A percentile compares a stretch with the other conserved stretches of the same genome.
phyloP scores from a whole-genome alignment of 1,140 invertebrate species.

The Ostrea edulis region DNA sequence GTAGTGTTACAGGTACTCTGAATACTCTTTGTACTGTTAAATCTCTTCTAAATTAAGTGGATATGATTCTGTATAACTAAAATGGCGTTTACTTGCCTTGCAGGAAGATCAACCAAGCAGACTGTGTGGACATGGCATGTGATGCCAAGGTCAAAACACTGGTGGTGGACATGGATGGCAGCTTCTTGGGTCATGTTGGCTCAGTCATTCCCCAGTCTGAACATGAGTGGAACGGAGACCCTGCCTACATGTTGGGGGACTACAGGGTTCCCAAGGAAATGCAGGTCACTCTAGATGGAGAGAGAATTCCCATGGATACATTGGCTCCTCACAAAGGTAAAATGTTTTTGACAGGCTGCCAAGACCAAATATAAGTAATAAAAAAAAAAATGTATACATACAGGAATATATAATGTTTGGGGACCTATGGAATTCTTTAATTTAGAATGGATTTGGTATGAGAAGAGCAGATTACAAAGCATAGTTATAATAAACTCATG shows the following conservation, averaged over 20 bases:
- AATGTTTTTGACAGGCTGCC: too few relatives aligned
- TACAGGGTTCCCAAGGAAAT: slow-evolving; percentile 76
- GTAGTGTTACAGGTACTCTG: too few relatives aligned
- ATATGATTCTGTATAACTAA: not conserved
- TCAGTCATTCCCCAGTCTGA: slow-evolving; percentile 72
- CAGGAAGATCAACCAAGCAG: slow-evolving; percentile 74
- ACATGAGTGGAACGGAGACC: slow-evolving; percentile 73
- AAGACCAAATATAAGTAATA: too few relatives aligned
- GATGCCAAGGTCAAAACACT: slow-evolving; percentile 76
- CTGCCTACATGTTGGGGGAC: slow-evolving; percentile 72
- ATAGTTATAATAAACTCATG: too few relatives aligned
- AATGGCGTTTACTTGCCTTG: slow-evolving; percentile 4
- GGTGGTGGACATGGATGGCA: slow-evolving; percentile 73
- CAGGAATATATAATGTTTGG: too few relatives aligned
- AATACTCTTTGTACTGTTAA: too few relatives aligned
- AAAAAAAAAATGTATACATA: too few relatives aligned
- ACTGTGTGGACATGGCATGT: slow-evolving; percentile 79
- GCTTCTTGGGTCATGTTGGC: slow-evolving; percentile 45
- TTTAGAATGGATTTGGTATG: too few relatives aligned
- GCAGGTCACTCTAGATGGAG: slow-evolving; percentile 65
- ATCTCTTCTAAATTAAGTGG: not conserved
- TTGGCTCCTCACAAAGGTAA: slow-evolving; percentile 70
- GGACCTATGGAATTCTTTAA: too few relatives aligned
- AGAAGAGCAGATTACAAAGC: too few relatives aligned
- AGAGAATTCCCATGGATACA: slow-evolving; percentile 52